Conservation (phyloP, 1,140 invertebrate species). For the Drosophila pectinifera region DNA sequence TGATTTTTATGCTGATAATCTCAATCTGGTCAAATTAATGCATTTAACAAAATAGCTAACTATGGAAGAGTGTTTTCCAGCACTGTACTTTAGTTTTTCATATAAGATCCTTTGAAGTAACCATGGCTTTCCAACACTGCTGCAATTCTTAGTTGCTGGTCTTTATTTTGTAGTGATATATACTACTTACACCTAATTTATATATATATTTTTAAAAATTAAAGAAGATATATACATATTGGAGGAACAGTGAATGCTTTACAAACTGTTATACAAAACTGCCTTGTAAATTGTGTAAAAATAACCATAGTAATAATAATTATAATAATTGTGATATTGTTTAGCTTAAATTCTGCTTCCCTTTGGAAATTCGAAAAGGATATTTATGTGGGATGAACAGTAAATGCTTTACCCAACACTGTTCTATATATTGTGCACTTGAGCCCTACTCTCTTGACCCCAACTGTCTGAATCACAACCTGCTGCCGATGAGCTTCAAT, state of each 20-base stretch:
- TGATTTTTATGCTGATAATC: no score
- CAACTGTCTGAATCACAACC: constrained; percentile 18
- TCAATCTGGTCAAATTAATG: no score
- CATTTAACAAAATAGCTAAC: neutral
- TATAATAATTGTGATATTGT: no score
- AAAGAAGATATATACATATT: neutral
- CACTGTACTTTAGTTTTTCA: neutral
- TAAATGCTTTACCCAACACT: neutral
- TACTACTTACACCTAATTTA: no score
- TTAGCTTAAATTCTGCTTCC: no score
- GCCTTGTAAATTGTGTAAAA: neutral
- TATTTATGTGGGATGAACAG: neutral
- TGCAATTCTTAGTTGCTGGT: neutral
- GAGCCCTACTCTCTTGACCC: neutral
- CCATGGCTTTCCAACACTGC: neutral
- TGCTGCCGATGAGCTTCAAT: constrained; percentile 51
- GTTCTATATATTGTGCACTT: neutral
- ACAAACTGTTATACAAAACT: neutral
- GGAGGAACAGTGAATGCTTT: neutral
- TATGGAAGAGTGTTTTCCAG: neutral
- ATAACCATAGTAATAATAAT: no score
- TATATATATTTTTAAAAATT: no score
- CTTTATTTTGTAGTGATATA: no score
- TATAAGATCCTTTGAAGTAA: neutral
- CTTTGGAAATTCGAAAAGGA: no score